phyloP scores from a whole-genome alignment of 1,140 invertebrate species.

The Drosophila asahinai region DNA sequence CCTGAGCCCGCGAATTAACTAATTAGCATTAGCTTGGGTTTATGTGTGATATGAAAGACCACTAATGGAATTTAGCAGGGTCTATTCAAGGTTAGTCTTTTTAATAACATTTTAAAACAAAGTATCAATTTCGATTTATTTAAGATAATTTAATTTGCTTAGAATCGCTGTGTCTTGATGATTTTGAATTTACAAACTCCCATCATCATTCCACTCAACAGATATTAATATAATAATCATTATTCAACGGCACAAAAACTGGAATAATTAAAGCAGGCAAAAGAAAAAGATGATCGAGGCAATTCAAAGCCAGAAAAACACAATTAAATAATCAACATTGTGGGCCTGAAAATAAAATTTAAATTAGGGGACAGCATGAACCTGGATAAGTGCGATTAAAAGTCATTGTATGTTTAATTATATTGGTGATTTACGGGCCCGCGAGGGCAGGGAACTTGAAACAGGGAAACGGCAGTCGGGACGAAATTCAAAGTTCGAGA shows the following conservation, averaged over 20 bases:
- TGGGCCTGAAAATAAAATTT: slow-evolving; percentile 5
- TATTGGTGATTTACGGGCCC: slow-evolving; percentile 28
- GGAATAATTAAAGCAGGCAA: not conserved
- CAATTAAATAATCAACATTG: slow-evolving; percentile 27
- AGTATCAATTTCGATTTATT: not conserved
- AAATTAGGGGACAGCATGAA: slow-evolving; percentile 10
- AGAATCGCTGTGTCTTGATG: not conserved
- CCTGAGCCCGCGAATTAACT: not conserved
- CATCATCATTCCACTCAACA: not conserved
- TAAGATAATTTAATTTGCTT: not conserved
- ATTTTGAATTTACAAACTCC: not conserved
- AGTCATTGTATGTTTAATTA: slow-evolving; percentile 55
- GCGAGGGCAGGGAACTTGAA: slow-evolving; percentile 13
- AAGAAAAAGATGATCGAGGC: slow-evolving; percentile 5
- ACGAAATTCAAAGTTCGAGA: slow-evolving; percentile 23
- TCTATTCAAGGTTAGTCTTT: too few species aligned
- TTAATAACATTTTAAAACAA: too few species aligned
- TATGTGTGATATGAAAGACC: not conserved
- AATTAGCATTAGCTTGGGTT: not conserved
- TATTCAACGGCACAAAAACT: slow-evolving; percentile 2
- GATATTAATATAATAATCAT: not conserved
- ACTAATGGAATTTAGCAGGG: not conserved
- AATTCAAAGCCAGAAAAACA: slow-evolving; percentile 6
- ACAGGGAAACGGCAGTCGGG: slow-evolving; percentile 15
- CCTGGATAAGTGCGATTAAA: slow-evolving; percentile 28